Conservation (phyloP, 2,888 invertebrate species). For the Temnothorax rugatulus region DNA sequence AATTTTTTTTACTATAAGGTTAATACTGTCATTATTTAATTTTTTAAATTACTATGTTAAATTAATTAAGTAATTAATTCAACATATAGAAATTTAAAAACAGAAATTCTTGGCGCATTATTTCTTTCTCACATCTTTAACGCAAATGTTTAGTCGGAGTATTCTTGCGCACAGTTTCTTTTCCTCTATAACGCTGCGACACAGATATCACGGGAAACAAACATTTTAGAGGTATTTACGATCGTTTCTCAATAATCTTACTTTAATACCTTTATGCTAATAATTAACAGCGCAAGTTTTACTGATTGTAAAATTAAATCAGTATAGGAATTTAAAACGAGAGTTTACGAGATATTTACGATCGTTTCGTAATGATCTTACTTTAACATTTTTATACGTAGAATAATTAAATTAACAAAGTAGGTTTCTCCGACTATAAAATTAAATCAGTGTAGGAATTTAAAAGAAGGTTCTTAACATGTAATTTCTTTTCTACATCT, state of each 20-base stretch:
- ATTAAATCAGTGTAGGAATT: no score
- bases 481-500: no score
- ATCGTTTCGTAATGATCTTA: no score
- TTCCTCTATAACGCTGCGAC: not conserved
- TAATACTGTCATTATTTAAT: no score
- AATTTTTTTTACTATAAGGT: not conserved
- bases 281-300: not conserved
- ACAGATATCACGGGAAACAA: not conserved
- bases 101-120: not conserved
- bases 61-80: not conserved
- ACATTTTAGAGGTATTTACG: not conserved
- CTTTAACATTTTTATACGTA: no score
- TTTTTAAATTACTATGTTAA: no score
- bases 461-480: no score
- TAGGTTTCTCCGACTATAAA: no score
- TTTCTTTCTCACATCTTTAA: not conserved
- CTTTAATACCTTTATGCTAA: no score
- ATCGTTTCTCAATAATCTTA: not conserved
- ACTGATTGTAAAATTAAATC: not conserved
- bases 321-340: no score
- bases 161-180: not conserved
- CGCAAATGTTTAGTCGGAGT: not conserved
- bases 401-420: no score
- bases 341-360: no score
- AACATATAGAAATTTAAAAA: not conserved